Base-by-base conservation (phyloP, 2,113 vertebrate genomes). In the Oryzias melastigma region DNA sequence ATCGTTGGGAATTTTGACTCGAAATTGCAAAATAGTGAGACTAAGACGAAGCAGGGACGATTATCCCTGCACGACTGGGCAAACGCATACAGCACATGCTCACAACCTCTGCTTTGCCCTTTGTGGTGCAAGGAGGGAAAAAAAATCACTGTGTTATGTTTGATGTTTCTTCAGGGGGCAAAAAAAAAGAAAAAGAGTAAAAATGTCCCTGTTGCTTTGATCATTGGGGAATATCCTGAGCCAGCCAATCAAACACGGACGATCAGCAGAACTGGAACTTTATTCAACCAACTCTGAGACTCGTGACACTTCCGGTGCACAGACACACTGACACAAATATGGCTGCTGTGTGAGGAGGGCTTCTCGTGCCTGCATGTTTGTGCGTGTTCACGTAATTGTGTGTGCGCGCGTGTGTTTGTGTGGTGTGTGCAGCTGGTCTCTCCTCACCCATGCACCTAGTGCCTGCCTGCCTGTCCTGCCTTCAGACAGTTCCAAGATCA, bases 391-490 rank as follows among this genome's bases (percentile, higher is more conserved):
- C 75, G 41, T 70, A 25, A 44, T 47, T 55, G 20, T 47, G 17
- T 58, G 52, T 80, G 56, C 55, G 65, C 58, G 66, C 41, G 58
- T 71, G 67, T 51, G 53, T 66, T 55, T 49, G 68, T 71, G 73
- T 35, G 35, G 72, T 51, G 67, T 57, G 75, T 80, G 65, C 65
- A 63, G 75, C 75, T 71, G 69, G 80, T 70, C 80, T 83, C 77
- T 86, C 85, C 86, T 83, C 80, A 75, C 77, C 83, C 81, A 75
- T 85, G 80, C 87, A 86, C 85, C 72, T 81, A 87, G 88, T 90
- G 88, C 88, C 88, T 90, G 27, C 7, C 22, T 22, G 88, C 87
- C 88, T 87, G 83, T 86, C 85, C 87, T 90, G 87, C 88, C 87
- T 90, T 90, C 83, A 87, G 73, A 88, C 76, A 86, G 88, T 80